phyloP scores from a whole-genome alignment of 2,113 vertebrate genomes.

The Aegotheles bennettii region DNA sequence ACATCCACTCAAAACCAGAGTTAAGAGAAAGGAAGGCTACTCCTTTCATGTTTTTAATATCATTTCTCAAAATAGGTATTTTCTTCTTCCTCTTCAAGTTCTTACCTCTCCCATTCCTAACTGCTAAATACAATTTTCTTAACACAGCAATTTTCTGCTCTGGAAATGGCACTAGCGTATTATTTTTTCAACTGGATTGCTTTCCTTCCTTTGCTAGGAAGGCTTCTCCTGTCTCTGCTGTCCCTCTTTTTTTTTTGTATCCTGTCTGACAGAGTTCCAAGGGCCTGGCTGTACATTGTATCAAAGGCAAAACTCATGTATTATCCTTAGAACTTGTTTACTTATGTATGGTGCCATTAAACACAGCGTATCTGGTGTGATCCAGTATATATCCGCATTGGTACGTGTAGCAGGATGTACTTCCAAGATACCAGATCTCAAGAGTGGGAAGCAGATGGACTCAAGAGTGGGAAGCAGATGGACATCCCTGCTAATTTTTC shows the following conservation, averaged over 20 bases:
- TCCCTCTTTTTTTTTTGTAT: background rate
- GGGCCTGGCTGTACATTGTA: background rate
- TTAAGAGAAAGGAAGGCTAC: background rate
- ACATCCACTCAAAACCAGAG: background rate
- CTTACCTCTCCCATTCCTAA: background rate
- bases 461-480: background rate
- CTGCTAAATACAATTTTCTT: background rate
- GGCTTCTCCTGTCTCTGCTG: background rate
- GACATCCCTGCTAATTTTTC: background rate
- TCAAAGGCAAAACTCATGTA: background rate
- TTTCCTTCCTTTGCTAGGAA: background rate
- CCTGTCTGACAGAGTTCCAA: background rate
- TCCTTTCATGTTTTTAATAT: background rate
- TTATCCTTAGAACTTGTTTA: background rate
- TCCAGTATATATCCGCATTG: accelerated
- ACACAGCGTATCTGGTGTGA: background rate
- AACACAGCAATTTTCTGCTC: background rate
- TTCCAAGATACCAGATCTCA: background rate
- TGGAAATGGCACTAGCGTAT: background rate
- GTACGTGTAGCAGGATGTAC: background rate
- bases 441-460: background rate
- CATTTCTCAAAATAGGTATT: background rate
- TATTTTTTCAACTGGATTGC: background rate
- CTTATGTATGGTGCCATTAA: background rate
- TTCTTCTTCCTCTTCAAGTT: background rate